These are phyloP conservation scores for Subacronicta megacephala DNA, from an alignment of 2,888 invertebrate species.

Conservation along the genomic window DNA sequence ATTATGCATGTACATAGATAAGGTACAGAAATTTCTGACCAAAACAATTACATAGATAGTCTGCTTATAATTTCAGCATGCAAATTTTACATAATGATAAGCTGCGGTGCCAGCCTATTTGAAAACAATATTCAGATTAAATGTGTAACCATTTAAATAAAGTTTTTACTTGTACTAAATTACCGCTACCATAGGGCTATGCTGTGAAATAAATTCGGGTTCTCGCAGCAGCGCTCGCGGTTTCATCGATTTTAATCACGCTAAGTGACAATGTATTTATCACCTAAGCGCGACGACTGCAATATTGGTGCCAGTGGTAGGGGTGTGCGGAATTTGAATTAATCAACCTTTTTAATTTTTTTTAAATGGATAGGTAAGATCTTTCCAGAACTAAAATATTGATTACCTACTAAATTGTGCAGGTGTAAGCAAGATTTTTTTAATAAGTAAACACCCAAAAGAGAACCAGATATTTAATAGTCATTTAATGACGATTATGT, in stretches of 20 bases:
- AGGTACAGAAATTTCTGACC: too few relatives aligned
- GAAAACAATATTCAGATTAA: neutral
- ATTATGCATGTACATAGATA: too few relatives aligned
- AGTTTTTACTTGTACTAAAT: conserved; percentile 5
- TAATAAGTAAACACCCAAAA: too few relatives aligned
- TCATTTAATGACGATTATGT: too few relatives aligned
- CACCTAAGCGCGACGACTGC: conserved; percentile 68
- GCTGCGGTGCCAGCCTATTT: neutral
- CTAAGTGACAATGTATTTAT: conserved; percentile 83
- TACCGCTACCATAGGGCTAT: conserved; percentile 12
- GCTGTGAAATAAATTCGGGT: conserved; percentile 35
- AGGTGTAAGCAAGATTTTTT: too few relatives aligned
- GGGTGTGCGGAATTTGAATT: conserved; percentile 33
- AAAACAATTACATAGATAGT: too few relatives aligned
- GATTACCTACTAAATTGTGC: too few relatives aligned
- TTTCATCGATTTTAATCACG: conserved; percentile 78
- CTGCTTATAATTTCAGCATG: too few relatives aligned
- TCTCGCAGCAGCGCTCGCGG: conserved; percentile 34
- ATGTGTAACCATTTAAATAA: neutral
- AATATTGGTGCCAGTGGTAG: conserved; percentile 59
- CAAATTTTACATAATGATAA: conserved; percentile 1
- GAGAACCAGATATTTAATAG: too few relatives aligned
- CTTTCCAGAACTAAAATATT: too few relatives aligned
- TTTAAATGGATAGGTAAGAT: too few relatives aligned
- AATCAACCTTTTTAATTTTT: neutral